Conservation (phyloP, 2,797 vertebrate genomes). For the Arrhamphus sclerolepis region DNA sequence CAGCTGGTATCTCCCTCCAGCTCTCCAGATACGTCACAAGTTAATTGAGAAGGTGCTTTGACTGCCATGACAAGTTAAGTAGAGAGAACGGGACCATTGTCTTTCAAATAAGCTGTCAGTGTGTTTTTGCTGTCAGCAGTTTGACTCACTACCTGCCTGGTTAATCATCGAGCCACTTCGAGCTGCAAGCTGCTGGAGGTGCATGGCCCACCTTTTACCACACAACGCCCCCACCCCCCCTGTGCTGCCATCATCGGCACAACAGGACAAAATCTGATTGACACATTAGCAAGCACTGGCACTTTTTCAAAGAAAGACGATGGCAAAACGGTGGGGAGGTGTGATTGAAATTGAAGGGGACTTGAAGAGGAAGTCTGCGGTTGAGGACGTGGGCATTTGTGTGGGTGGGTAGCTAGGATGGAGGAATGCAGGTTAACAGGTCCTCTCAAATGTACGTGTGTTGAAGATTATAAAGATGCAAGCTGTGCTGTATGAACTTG, state of each 20-base stretch:
- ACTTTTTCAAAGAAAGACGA: constrained; percentile 74
- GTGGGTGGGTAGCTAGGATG: constrained; percentile 40
- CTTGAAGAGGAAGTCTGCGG: constrained; percentile 51
- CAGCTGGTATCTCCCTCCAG: constrained; percentile 48
- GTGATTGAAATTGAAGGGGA: constrained; percentile 64
- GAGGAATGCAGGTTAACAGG: constrained; percentile 44
- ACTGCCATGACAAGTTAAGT: constrained; percentile 84
- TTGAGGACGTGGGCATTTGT: constrained; percentile 53
- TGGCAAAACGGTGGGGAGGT: constrained; percentile 43
- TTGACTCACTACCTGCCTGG: constrained; percentile 84
- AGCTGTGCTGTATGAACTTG: constrained; percentile 13
- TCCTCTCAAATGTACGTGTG: constrained; percentile 12
- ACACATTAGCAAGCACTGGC: constrained; percentile 83
- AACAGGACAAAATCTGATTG: constrained; percentile 81
- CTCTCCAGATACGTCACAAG: constrained; percentile 61
- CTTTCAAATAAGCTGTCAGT: constrained; percentile 85
- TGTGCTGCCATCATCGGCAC: constrained; percentile 68
- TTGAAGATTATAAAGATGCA: constrained; percentile 33
- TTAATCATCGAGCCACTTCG: constrained; percentile 83
- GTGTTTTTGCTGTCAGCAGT: constrained; percentile 80
- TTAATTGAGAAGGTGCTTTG: constrained; percentile 78
- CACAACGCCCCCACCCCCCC: constrained; percentile 15
- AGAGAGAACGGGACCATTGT: constrained; percentile 80
- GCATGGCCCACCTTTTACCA: constrained; percentile 64
- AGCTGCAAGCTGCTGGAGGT: constrained; percentile 77